Evolutionary conservation across 2,888 invertebrate genomes (phyloP).

Genomic region (Callyntrura sp.): DNA sequence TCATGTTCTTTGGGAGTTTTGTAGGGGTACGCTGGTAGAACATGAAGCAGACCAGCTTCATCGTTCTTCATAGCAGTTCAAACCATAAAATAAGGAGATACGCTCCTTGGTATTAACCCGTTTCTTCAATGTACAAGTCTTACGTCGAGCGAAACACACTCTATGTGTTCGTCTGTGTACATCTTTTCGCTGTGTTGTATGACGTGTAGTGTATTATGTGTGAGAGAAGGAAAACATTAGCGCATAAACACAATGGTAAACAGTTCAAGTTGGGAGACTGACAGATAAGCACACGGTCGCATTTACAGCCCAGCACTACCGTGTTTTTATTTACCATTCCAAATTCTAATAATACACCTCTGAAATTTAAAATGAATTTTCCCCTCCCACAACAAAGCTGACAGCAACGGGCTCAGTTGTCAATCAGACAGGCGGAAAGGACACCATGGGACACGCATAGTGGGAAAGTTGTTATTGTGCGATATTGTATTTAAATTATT

Average conservation of each 20-base stretch:
- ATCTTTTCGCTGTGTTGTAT: not conserved
- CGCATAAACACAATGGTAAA: conserved; percentile 18
- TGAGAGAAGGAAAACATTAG: conserved; percentile 38
- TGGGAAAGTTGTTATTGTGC: not conserved
- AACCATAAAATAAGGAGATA: conserved; percentile 25
- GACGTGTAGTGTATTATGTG: not conserved
- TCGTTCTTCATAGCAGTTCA: not conserved
- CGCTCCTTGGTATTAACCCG: conserved; percentile 24
- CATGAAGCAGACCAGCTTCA: not conserved
- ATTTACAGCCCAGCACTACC: no score
- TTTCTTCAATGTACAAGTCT: not conserved
- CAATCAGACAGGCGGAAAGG: not conserved
- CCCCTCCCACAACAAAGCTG: conserved; percentile 24
- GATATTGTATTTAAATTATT: not conserved
- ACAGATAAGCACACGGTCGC: conserved; percentile 30
- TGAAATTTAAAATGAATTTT: not conserved
- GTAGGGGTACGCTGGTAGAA: not conserved
- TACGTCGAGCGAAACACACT: not conserved
- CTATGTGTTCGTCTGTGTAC: not conserved
- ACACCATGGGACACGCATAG: not conserved
- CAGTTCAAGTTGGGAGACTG: conserved; percentile 38
- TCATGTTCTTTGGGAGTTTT: not conserved
- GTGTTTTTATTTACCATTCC: not conserved
- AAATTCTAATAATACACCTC: not conserved
- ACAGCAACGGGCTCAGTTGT: not conserved